A percentile compares a stretch with the other conserved stretches of the same genome.
Evolutionary conservation across 2,797 vertebrate genomes (phyloP).

Genomic region (Crypturellus tataupa): DNA sequence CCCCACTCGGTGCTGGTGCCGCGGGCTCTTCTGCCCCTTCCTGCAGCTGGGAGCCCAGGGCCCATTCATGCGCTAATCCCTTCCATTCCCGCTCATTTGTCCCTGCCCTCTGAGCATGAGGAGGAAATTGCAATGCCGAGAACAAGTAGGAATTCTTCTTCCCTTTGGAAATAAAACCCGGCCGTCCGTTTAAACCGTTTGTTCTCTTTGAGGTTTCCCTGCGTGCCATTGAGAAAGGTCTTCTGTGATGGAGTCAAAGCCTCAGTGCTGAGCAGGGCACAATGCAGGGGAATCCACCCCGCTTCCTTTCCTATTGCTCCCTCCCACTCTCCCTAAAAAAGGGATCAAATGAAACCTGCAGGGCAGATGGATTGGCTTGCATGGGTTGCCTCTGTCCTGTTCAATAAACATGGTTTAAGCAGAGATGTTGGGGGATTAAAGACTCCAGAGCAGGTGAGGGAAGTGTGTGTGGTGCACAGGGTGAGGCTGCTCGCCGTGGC

Average conservation of each 20-base stretch:
- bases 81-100: conserved; percentile 43
- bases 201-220: conserved; percentile 28
- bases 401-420: not conserved
- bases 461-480: not conserved
- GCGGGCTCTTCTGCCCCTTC: not conserved
- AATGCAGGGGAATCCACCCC: not conserved
- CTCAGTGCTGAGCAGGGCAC: conserved; percentile 9
- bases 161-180: conserved; percentile 29
- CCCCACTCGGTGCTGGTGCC: not conserved
- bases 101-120: not conserved
- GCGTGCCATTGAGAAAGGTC: conserved; percentile 17
- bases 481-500: not conserved
- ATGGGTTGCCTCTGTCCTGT: not conserved
- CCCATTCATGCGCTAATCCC: conserved; percentile 39
- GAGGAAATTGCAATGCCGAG: conserved; percentile 7
- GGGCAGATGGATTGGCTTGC: conserved; percentile 20
- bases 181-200: not conserved
- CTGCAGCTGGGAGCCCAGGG: conserved; percentile 53
- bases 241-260: not conserved
- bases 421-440: not conserved
- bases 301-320: not conserved
- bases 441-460: not conserved
- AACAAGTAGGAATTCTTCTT: conserved; percentile 39
- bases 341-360: not conserved
- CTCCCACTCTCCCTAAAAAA: not conserved